Evolutionary conservation across 2,888 invertebrate species (phyloP).

Genomic region (Caenorhabditis sulstoni): DNA sequence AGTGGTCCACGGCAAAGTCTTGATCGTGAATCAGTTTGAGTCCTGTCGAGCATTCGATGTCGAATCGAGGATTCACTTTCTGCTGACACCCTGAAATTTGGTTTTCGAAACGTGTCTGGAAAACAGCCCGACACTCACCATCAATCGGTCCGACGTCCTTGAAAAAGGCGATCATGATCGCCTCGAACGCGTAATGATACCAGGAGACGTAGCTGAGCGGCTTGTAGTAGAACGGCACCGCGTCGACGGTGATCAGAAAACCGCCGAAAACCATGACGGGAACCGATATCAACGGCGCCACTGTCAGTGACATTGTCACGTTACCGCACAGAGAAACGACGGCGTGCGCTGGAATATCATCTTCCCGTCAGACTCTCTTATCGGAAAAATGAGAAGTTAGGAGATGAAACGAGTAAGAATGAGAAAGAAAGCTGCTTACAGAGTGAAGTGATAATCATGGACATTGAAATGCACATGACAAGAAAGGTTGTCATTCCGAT

Average conservation of each 20-base stretch:
- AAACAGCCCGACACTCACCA: conserved; percentile 5
- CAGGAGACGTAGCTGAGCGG: conserved; percentile 80
- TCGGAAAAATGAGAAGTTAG: too few relatives aligned
- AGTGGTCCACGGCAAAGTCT: conserved; percentile 33
- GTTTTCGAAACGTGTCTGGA: too few relatives aligned
- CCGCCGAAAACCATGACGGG: conserved; percentile 85
- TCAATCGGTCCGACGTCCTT: conserved; percentile 37
- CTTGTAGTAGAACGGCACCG: conserved; percentile 78
- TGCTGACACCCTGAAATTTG: conserved; percentile 15
- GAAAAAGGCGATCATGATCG: conserved; percentile 68
- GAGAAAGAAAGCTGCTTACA: conserved; percentile 14
- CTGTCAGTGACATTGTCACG: conserved; percentile 38
- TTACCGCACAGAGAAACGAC: conserved; percentile 58
- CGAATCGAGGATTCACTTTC: conserved; percentile 12
- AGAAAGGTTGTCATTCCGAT: conserved; percentile 38
- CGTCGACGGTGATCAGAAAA: conserved; percentile 41
- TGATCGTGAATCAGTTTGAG: conserved; percentile 34
- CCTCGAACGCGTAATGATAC: conserved; percentile 80
- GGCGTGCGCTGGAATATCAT: conserved; percentile 55
- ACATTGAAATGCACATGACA: conserved; percentile 38
- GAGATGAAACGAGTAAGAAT: background rate
- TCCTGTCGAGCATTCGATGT: conserved; percentile 28
- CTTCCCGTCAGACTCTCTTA: too few relatives aligned
- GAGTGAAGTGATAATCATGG: conserved; percentile 42
- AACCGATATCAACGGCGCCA: conserved; percentile 49